phyloP scores from a whole-genome alignment of 2,113 vertebrate species.

The Condylura cristata region DNA sequence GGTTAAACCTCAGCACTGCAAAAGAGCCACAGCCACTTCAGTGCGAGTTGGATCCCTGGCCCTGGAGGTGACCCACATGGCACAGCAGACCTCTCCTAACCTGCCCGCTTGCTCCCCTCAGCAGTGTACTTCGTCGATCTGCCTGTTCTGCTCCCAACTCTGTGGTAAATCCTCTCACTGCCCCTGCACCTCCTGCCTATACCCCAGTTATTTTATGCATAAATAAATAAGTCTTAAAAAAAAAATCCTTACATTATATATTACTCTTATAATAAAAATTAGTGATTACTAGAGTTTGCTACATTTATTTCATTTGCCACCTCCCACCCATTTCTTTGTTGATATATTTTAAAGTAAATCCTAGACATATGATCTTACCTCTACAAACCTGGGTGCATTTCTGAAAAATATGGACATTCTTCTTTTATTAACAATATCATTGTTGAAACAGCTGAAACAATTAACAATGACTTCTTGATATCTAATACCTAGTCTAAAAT shows the following conservation, averaged over 20 bases:
- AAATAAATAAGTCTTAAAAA: too few relatives aligned
- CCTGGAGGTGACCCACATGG: too few relatives aligned
- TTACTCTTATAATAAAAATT: background rate
- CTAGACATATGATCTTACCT: background rate
- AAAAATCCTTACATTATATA: background rate
- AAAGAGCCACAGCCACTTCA: too few relatives aligned
- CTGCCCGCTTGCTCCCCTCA: too few relatives aligned
- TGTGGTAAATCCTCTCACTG: too few relatives aligned
- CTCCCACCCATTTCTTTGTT: background rate
- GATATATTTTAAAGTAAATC: conserved; percentile 28
- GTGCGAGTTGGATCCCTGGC: too few relatives aligned
- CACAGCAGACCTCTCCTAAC: too few relatives aligned
- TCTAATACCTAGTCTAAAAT: background rate
- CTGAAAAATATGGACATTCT: background rate
- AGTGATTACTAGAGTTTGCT: conserved; percentile 4
- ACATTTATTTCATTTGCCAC: background rate
- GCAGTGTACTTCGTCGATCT: too few relatives aligned
- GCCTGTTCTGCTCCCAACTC: too few relatives aligned
- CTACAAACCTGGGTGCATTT: background rate
- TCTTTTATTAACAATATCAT: background rate
- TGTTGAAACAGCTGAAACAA: background rate
- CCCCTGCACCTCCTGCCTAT: too few relatives aligned
- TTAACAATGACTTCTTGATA: background rate
- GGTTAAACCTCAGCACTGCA: too few relatives aligned
- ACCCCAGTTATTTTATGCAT: too few relatives aligned